phyloP scores from a whole-genome alignment of 2,888 invertebrate species.

The Palloptera scutellata region DNA sequence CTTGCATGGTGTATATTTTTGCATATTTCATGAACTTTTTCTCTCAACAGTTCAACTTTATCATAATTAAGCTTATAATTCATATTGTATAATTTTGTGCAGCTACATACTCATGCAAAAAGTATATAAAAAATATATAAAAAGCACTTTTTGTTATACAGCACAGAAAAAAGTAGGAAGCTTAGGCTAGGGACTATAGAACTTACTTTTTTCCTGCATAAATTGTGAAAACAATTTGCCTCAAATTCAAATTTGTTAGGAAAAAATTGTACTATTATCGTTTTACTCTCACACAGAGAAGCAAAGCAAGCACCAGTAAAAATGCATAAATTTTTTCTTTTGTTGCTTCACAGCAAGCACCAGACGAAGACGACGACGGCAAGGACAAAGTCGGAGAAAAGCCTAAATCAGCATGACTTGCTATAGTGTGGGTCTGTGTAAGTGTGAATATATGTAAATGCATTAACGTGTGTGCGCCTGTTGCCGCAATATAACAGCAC shows the following conservation, averaged over 20 bases:
- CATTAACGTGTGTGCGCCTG: no score
- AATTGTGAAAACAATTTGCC: slow-evolving; percentile 24
- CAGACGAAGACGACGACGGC: neutral
- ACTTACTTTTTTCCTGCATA: no score
- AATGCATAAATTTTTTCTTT: slow-evolving; percentile 30
- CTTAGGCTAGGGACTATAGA: no score
- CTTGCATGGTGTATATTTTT: no score
- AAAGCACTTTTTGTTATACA: no score
- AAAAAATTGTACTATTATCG: neutral
- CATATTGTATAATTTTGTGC: slow-evolving; percentile 18
- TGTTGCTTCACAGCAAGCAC: neutral
- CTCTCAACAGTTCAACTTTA: neutral
- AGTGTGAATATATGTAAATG: neutral
- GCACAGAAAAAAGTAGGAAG: no score
- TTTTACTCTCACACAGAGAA: neutral
- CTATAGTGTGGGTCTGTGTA: neutral
- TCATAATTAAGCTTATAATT: slow-evolving; percentile 23
- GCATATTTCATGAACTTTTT: no score
- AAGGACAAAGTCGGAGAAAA: neutral
- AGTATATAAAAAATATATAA: no score
- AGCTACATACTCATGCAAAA: no score
- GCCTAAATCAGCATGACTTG: neutral
- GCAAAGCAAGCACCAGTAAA: neutral
- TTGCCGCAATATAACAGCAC: neutral
- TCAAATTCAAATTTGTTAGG: slow-evolving; percentile 27